Evolutionary conservation across 2,888 invertebrate genomes (phyloP), one percentile per base, ranked within the genome.

Genomic region (Galeopsomyia nigrocyanea): DNA sequence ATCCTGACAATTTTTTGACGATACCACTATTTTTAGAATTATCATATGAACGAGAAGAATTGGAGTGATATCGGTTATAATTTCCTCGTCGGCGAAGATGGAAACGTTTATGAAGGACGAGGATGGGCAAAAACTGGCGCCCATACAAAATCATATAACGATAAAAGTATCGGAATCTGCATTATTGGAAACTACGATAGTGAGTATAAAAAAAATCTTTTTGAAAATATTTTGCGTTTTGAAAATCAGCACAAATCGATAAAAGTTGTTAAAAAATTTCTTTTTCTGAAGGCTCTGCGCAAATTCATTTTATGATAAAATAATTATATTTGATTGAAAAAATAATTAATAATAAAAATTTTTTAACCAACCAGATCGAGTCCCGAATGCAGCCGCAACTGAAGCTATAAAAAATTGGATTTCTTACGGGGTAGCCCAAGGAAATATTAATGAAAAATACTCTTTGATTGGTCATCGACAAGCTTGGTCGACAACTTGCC

Each of bases 131-230:
- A 81, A 50, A 69, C 65, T 14, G 85, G 84, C 0, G 80, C 83
- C 0, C 84, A 84, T 70, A 72, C 83, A 0, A 7, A n/a, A 13
- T 3, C 89, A 55, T 93, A 90, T 81, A 94, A 94, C 80, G 83
- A 83, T 10, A 88, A 87, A 71, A 92, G 92, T 79, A 89, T 94
- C 26, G 92, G 92, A 17, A 90, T 94, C 22, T 92, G 92, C 21
- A 90, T 93, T 78, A 90, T 94, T 70, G 94, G 94, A 19, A 91
- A 91, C 0, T 94, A 92, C 75, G 89, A 88, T 5, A 72, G 85
- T 77, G 88, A 83, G 31, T 84, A 16, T 21, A 22, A 13, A 2
- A 5, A n/a, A 47, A 46, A 39, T 47, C 46, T 9, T 46, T 14
- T 13, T 26, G 26, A 67, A 6, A n/a, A 62, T 2, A 31, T 6